phyloP scores from a whole-genome alignment of 2,797 vertebrate species.

The Myotis pilosus region DNA sequence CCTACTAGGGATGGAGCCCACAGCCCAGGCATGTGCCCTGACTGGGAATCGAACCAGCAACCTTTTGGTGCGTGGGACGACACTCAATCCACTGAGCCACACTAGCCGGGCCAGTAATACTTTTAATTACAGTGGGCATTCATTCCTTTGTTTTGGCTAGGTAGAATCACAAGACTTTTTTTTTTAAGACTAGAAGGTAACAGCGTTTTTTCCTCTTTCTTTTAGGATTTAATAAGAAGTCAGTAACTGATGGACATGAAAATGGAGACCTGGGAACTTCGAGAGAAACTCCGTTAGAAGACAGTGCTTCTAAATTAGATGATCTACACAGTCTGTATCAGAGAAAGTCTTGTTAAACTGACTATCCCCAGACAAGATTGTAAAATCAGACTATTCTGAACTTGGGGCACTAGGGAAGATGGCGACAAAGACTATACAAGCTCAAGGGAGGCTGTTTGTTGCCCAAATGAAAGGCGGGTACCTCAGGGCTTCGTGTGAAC shows the following conservation, averaged over 20 bases:
- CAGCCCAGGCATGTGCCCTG: neutral
- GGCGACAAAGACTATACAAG: conserved; percentile 73
- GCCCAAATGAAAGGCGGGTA: conserved; percentile 83
- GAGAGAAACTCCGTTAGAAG: conserved; percentile 88
- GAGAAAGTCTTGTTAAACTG: conserved; percentile 81
- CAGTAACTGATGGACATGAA: conserved; percentile 88
- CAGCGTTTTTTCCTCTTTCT: conserved; percentile 35
- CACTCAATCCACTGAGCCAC: neutral
- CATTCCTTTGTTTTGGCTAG: neutral
- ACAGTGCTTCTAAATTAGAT: conserved; percentile 86
- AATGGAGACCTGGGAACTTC: conserved; percentile 90
- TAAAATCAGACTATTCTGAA: conserved; percentile 79
- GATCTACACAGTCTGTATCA: conserved; percentile 88
- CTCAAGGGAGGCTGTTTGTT: conserved; percentile 80
- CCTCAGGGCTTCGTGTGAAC: conserved; percentile 86
- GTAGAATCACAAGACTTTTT: neutral
- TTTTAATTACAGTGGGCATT: conserved; percentile 1
- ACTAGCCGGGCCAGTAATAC: neutral
- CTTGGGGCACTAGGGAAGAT: conserved; percentile 78
- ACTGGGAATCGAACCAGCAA: neutral
- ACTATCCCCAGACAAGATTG: conserved; percentile 75
- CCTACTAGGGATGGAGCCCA: neutral
- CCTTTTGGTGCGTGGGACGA: neutral
- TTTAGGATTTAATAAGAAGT: conserved; percentile 92
- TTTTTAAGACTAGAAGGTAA: neutral